Evolutionary conservation across 1,140 invertebrate genomes (phyloP).

Genomic region (Mya arenaria): DNA sequence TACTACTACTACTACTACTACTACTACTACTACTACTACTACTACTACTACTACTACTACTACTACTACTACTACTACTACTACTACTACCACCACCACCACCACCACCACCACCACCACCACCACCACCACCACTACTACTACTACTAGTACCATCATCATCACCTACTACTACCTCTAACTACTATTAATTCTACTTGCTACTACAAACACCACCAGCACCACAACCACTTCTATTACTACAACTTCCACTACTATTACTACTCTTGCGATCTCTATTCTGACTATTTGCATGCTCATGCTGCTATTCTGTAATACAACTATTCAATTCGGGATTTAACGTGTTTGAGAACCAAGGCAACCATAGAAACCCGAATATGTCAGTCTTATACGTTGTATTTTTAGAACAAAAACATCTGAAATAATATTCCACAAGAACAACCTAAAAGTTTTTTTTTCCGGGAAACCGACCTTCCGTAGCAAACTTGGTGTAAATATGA

Average conservation of each 20-base stretch:
- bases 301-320: no score
- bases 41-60: slow-evolving; percentile 9
- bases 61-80: slow-evolving; percentile 1
- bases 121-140: not conserved
- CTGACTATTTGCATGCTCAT: not conserved
- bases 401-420: no score
- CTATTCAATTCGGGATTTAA: no score
- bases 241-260: not conserved
- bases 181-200: not conserved
- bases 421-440: no score
- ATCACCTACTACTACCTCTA: no score
- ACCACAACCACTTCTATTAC: not conserved
- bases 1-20: not conserved
- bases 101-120: not conserved
- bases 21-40: not conserved
- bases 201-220: not conserved
- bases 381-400: no score
- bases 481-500: no score
- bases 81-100: not conserved
- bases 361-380: no score
- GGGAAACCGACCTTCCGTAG: no score
- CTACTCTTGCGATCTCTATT: not conserved
- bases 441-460: no score
- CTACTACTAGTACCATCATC: no score
- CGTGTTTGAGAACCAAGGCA: no score